These are phyloP conservation scores for Leptopilina myrica DNA, from an alignment of 2,888 invertebrate species.

Conservation along the genomic window DNA sequence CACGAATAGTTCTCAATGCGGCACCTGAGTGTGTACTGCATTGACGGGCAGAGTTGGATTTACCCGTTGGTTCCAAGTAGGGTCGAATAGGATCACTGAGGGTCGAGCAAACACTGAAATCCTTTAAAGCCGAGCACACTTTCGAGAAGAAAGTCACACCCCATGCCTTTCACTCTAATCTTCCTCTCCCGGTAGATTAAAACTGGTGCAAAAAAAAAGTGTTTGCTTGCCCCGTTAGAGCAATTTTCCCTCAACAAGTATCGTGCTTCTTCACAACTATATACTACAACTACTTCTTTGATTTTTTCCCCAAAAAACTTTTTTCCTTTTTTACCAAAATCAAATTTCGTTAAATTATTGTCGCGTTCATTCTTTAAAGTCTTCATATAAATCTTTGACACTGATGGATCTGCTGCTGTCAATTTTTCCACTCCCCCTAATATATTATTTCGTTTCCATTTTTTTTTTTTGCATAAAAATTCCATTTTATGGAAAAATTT, in stretches of 20 bases:
- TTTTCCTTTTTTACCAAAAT: too few species aligned
- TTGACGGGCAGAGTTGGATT: slow-evolving; percentile 51
- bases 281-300: too few species aligned
- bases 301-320: too few species aligned
- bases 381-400: slow-evolving; percentile 33
- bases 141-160: slow-evolving; percentile 35
- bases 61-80: slow-evolving; percentile 30
- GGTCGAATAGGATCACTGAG: slow-evolving; percentile 35
- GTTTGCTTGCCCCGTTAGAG: background rate
- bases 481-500: background rate
- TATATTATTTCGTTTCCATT: background rate
- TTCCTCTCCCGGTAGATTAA: slow-evolving; percentile 8
- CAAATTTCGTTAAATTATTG: too few species aligned
- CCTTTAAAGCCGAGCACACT: slow-evolving; percentile 39
- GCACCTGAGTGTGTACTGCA: slow-evolving; percentile 64
- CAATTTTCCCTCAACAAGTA: background rate
- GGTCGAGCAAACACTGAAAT: slow-evolving; percentile 39
- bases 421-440: background rate
- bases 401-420: slow-evolving; percentile 10
- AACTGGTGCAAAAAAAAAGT: background rate
- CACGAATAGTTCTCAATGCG: slow-evolving; percentile 59
- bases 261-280: background rate
- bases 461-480: slow-evolving; percentile 1
- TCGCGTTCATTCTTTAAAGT: background rate
- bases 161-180: slow-evolving; percentile 25